A percentile compares a stretch with the other conserved stretches of the same genome.
phyloP scores from a whole-genome alignment of 1,140 invertebrate genomes.

The Drosophila guanche region DNA sequence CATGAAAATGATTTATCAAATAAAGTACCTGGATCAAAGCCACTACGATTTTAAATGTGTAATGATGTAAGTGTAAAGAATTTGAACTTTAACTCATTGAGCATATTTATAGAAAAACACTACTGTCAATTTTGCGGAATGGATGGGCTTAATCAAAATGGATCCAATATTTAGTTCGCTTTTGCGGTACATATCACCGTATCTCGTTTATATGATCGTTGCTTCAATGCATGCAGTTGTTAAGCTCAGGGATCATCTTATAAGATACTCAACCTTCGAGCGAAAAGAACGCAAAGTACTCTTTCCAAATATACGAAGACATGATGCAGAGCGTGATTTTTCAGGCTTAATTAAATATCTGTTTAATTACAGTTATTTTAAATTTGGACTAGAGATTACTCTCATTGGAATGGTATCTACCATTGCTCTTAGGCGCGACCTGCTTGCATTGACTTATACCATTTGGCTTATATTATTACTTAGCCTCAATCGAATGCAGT shows the following conservation, averaged over 20 bases:
- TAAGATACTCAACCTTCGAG: slow-evolving; percentile 80
- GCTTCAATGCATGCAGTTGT: slow-evolving; percentile 95
- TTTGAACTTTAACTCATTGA: not conserved
- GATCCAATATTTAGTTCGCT: slow-evolving; percentile 81
- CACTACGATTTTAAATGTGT: slow-evolving; percentile 72
- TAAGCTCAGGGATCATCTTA: slow-evolving; percentile 91
- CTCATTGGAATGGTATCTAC: slow-evolving; percentile 93
- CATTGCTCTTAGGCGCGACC: slow-evolving; percentile 94
- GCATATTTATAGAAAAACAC: slow-evolving; percentile 40
- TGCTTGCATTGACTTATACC: slow-evolving; percentile 94
- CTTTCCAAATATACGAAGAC: slow-evolving; percentile 91
- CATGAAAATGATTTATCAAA: slow-evolving; percentile 97
- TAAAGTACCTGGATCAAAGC: slow-evolving; percentile 92
- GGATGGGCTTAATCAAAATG: slow-evolving; percentile 94
- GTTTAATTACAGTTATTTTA: slow-evolving; percentile 95
- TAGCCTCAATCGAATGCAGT: slow-evolving; percentile 86
- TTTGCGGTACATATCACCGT: slow-evolving; percentile 90
- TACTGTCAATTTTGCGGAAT: slow-evolving; percentile 91
- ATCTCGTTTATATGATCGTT: slow-evolving; percentile 92
- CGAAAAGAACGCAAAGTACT: slow-evolving; percentile 87
- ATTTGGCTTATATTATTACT: slow-evolving; percentile 93
- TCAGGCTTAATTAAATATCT: slow-evolving; percentile 93
- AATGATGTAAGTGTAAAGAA: slow-evolving; percentile 10
- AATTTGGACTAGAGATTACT: slow-evolving; percentile 96
- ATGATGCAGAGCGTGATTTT: slow-evolving; percentile 93